Conservation (phyloP, 2,797 vertebrate species). For the Lithobates sylvaticus region DNA sequence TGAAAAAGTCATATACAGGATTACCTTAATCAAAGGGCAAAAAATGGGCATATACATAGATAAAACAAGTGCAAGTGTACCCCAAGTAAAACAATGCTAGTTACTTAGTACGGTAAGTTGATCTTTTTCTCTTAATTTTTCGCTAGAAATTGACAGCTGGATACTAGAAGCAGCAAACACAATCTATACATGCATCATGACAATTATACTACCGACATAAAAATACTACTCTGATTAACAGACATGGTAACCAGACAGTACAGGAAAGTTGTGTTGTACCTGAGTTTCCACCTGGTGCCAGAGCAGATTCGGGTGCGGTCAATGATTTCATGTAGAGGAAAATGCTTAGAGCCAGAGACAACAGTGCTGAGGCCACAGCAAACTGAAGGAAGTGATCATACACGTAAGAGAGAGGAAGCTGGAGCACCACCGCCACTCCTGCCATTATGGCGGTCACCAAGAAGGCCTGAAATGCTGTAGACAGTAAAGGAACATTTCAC, state of each 20-base stretch:
- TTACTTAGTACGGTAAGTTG: too few relatives aligned
- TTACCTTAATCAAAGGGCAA: conserved; percentile 75
- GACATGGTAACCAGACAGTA: too few relatives aligned
- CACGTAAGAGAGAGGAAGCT: conserved; percentile 79
- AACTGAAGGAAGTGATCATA: conserved; percentile 84
- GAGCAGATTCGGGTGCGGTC: conserved; percentile 75
- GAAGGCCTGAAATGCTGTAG: conserved; percentile 83
- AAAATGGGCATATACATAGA: neutral
- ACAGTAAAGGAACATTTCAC: neutral
- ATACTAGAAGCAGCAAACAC: too few relatives aligned
- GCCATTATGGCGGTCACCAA: conserved; percentile 76
- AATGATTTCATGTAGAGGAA: conserved; percentile 86
- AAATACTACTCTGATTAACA: too few relatives aligned
- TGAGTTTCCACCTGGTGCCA: conserved; percentile 88
- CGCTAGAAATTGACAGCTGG: too few relatives aligned
- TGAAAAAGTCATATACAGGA: conserved; percentile 89
- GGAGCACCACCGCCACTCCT: conserved; percentile 71
- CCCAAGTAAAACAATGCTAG: neutral
- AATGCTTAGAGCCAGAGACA: conserved; percentile 81
- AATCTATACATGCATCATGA: neutral
- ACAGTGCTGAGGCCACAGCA: conserved; percentile 75
- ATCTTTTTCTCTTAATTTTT: too few relatives aligned
- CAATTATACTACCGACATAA: too few relatives aligned
- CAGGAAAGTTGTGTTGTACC: conserved; percentile 72
- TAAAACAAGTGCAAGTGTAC: neutral